Base-by-base conservation (phyloP, 2,797 vertebrate species). In the Garrulus glandarius region DNA sequence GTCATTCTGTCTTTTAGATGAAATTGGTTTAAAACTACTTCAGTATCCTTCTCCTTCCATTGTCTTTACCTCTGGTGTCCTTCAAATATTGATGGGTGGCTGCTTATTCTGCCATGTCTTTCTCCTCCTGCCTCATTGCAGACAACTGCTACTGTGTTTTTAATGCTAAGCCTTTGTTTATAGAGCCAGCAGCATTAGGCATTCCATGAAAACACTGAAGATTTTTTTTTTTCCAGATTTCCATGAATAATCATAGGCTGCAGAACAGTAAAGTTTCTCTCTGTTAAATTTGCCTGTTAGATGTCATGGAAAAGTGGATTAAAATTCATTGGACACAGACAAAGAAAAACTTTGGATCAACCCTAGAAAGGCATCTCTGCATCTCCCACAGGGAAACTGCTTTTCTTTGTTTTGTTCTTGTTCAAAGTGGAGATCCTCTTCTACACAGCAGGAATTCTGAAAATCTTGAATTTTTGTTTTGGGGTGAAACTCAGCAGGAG, bases 221-320 rank as follows among this genome's bases (percentile, higher is more conserved):
- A 7, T 15, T 34, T 82, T 76, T 63, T 84, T 89, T 67, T 39
- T 39, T 13, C 64, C 37, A 76, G 72, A 71, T 63, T 89, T 10
- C 72, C 21, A 68, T 80, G 87, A 93, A 91, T 96, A 96, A 80
- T 92, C 69, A 83, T 87, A 56, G 80, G 18, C 69, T 84, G 36
- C 57, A 86, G 50, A 55, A 67, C 11, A 23, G 60, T 71, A 26
- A 87, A 88, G 32, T 76, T 94, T 86, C 30, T 85, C 29, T 78
- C 64, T 76, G 47, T 69, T 72, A 79, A 61, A 67, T 41, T 89
- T 92, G 47, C 32, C 88, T 95, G 63, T 72, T 92, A 83, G 75
- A 87, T 95, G 64, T 61, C 81, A 61, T 87, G 29, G 30, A 71
- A 83, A 63, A 56, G 39, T 1, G 2, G 78, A 94, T 96, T 92